Evolutionary conservation across 1,140 invertebrate species (phyloP).

Genomic region (Formica exsecta): DNA sequence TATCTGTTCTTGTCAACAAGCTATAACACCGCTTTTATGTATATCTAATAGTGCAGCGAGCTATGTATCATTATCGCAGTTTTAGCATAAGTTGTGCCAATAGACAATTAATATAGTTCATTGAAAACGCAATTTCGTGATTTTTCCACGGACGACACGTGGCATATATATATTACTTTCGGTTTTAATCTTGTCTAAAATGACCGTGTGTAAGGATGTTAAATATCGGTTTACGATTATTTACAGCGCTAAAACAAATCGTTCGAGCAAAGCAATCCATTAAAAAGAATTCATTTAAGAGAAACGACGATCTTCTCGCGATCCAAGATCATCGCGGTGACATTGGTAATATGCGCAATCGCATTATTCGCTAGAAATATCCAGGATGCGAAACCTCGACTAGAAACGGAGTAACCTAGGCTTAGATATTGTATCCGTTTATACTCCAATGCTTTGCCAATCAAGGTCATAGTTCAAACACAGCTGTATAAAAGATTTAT

Average conservation of each 20-base stretch:
- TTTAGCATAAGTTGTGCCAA: not conserved
- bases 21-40: constrained; percentile 11
- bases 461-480: not conserved
- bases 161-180: not conserved
- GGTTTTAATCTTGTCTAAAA: not conserved
- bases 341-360: constrained; percentile 4
- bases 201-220: not conserved
- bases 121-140: constrained; percentile 35
- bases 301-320: not conserved
- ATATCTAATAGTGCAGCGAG: not conserved
- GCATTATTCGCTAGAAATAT: constrained; percentile 51
- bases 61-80: not conserved
- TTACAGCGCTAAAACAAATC: not conserved
- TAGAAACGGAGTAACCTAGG: constrained; percentile 42
- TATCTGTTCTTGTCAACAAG: not conserved
- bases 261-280: not conserved
- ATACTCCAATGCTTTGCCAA: not conserved
- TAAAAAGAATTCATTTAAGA: not conserved
- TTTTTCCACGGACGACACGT: not conserved
- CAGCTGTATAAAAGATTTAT: not conserved
- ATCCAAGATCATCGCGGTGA: constrained; percentile 7
- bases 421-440: constrained; percentile 9
- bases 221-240: not conserved
- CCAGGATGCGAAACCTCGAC: not conserved
- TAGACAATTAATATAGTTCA: constrained; percentile 20